These are phyloP conservation scores for Rhagium mordax DNA, from an alignment of 2,888 invertebrate genomes.

Conservation along the genomic window DNA sequence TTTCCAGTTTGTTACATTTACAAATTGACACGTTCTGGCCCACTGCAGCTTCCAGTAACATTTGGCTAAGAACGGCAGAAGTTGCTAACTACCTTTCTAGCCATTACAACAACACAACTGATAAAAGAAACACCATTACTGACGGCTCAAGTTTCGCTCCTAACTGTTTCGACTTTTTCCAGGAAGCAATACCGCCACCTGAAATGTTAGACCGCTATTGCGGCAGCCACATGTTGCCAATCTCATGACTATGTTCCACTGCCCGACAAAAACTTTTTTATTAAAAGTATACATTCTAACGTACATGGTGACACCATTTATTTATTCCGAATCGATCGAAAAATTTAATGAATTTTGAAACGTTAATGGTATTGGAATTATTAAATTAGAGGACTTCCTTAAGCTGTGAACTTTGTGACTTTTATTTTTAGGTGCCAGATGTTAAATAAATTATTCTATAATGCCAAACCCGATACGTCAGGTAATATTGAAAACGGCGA, in stretches of 20 bases:
- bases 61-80: conserved; percentile 59
- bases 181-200: conserved; percentile 43
- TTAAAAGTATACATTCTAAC: conserved; percentile 31
- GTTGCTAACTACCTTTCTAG: conserved; percentile 65
- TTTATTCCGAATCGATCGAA: conserved; percentile 12
- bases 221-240: conserved; percentile 31
- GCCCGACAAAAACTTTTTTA: conserved; percentile 34
- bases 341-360: conserved; percentile 10
- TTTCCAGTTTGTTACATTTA: conserved; percentile 69
- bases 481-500: not conserved
- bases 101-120: conserved; percentile 64
- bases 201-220: conserved; percentile 27
- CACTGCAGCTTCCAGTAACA: conserved; percentile 53
- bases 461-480: not conserved
- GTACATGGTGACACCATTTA: conserved; percentile 16
- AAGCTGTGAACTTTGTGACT: not conserved
- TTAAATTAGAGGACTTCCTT: not conserved
- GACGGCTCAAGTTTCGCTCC: conserved; percentile 57
- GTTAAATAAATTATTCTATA: not conserved
- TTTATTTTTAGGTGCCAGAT: not conserved
- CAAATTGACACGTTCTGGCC: conserved; percentile 67
- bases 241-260: conserved; percentile 28
- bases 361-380: not conserved
- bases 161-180: conserved; percentile 41
- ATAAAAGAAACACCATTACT: conserved; percentile 65